Conservation (phyloP, 2,888 invertebrate genomes). For the Cryptops parisi region DNA sequence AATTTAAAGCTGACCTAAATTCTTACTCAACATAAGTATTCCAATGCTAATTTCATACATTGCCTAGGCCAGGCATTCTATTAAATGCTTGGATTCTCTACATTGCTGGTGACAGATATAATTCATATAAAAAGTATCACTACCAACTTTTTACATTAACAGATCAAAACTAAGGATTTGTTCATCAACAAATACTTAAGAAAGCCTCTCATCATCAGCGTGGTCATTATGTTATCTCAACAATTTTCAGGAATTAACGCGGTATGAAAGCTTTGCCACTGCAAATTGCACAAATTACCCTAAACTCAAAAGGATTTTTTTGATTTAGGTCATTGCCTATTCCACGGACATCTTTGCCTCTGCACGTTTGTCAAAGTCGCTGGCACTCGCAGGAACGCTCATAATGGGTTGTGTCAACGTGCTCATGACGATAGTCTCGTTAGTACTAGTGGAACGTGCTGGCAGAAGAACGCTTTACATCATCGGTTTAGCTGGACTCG, state of each 20-base stretch:
- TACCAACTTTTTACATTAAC: too few relatives aligned
- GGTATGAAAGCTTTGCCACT: neutral
- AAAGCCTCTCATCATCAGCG: neutral
- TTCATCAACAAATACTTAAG: neutral
- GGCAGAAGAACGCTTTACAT: slow-evolving; percentile 70
- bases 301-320: neutral
- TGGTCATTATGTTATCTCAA: neutral
- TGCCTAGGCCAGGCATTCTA: too few relatives aligned
- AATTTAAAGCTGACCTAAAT: too few relatives aligned
- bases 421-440: slow-evolving; percentile 65
- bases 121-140: too few relatives aligned
- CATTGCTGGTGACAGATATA: too few relatives aligned
- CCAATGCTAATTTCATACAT: too few relatives aligned
- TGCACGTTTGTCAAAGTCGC: slow-evolving; percentile 45
- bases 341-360: slow-evolving; percentile 61
- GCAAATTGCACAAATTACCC: neutral
- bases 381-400: slow-evolving; percentile 64
- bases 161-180: neutral
- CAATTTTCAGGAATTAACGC: neutral
- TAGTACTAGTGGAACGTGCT: slow-evolving; percentile 61
- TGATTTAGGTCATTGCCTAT: slow-evolving; percentile 53
- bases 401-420: slow-evolving; percentile 77
- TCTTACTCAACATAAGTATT: too few relatives aligned
- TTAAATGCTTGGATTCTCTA: too few relatives aligned
- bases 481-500: slow-evolving; percentile 65